Conservation (phyloP, 2,113 vertebrate genomes). For the Callospermophilus lateralis region DNA sequence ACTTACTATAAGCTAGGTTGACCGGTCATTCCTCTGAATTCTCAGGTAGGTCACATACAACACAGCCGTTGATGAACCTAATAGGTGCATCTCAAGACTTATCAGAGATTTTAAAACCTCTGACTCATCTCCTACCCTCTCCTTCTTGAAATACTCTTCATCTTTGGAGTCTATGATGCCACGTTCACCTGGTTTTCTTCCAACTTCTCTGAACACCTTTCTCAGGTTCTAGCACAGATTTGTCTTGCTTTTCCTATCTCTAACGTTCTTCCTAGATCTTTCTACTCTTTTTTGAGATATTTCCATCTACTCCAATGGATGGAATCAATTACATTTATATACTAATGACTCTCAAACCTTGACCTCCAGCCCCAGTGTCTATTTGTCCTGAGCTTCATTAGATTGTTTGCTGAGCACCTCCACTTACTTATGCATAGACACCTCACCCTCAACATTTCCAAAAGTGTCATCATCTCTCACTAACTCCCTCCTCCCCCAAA, state of each 20-base stretch:
- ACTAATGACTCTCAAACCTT: neutral
- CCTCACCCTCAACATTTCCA: conserved; percentile 8
- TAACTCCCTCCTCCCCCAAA: neutral
- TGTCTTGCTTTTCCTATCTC: neutral
- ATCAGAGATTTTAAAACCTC: neutral
- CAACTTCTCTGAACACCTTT: neutral
- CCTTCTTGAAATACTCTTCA: neutral
- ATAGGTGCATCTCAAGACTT: neutral
- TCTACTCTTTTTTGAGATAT: conserved; percentile 19
- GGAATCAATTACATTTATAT: neutral
- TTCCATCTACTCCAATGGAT: neutral
- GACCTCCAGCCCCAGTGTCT: neutral
- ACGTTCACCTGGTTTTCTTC: neutral
- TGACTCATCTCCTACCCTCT: neutral
- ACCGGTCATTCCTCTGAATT: neutral
- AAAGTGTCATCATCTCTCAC: neutral
- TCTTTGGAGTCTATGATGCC: neutral
- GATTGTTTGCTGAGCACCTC: neutral
- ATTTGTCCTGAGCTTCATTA: neutral
- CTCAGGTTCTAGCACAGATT: neutral
- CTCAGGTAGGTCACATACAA: neutral
- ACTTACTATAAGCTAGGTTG: neutral
- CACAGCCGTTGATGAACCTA: neutral
- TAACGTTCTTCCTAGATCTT: neutral
- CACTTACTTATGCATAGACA: neutral